These are phyloP conservation scores for Ceratotherium simum DNA, from an alignment of 2,113 vertebrate genomes.

Conservation along the genomic window DNA sequence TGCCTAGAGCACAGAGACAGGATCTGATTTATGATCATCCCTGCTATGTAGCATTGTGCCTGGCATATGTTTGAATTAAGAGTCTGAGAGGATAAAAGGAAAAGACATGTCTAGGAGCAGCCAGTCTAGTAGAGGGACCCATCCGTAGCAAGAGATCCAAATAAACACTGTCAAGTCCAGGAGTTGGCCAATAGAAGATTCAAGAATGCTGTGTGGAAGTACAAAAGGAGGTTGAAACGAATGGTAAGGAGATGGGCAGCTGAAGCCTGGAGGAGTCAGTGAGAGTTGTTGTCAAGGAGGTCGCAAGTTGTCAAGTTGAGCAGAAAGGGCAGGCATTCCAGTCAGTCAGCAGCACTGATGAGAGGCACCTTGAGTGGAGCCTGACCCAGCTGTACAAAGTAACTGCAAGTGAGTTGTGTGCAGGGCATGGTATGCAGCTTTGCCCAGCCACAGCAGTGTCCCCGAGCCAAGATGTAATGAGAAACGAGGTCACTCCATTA, in stretches of 20 bases:
- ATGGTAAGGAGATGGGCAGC: not conserved
- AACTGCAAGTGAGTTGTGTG: not conserved
- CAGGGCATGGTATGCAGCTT: not conserved
- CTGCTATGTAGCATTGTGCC: not conserved
- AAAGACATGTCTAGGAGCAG: not conserved
- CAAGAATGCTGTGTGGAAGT: not conserved
- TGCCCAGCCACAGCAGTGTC: not conserved
- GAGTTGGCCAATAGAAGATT: not conserved
- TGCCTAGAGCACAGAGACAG: not conserved
- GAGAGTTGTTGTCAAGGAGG: not conserved
- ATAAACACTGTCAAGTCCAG: not conserved
- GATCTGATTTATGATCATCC: not conserved
- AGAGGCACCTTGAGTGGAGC: not conserved
- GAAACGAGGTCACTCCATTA: conserved; percentile 57
- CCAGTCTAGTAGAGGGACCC: not conserved
- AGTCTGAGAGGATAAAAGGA: conserved; percentile 24
- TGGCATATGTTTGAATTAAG: not conserved
- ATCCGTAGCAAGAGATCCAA: not conserved
- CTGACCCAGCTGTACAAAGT: not conserved
- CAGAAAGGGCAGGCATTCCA: not conserved
- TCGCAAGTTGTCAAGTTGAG: not conserved
- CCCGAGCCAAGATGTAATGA: conserved; percentile 63
- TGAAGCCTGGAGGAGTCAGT: not conserved
- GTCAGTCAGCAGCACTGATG: not conserved
- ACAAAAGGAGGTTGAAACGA: not conserved